These are phyloP conservation scores for Cabera pusaria DNA, from an alignment of 2,888 invertebrate genomes.

Conservation along the genomic window DNA sequence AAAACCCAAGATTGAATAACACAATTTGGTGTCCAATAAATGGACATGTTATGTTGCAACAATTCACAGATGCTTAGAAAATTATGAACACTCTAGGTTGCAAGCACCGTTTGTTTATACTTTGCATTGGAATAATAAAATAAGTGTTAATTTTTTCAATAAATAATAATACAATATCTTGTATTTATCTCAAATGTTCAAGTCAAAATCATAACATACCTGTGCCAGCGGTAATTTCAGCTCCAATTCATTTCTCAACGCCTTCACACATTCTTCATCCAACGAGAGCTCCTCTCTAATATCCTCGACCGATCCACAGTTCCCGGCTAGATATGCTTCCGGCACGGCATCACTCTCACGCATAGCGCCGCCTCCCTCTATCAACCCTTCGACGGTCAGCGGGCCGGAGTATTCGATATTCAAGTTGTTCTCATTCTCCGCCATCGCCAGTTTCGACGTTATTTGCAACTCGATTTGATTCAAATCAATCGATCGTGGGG, in stretches of 20 bases:
- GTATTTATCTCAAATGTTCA: neutral
- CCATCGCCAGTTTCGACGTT: slow-evolving; percentile 75
- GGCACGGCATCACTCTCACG: slow-evolving; percentile 53
- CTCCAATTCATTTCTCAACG: slow-evolving; percentile 87
- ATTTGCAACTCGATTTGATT: slow-evolving; percentile 74
- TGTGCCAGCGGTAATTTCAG: slow-evolving; percentile 88
- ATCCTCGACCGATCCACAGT: slow-evolving; percentile 76
- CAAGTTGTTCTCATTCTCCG: slow-evolving; percentile 79
- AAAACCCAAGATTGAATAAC: too few species aligned
- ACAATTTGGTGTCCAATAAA: too few species aligned
- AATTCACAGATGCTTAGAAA: too few species aligned
- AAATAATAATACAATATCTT: neutral
- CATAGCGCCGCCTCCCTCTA: slow-evolving; percentile 48
- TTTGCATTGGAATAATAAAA: too few species aligned
- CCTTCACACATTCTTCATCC: slow-evolving; percentile 88
- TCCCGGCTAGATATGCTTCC: slow-evolving; percentile 70
- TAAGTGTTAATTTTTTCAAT: too few species aligned
- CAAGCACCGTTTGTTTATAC: too few species aligned
- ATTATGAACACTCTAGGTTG: too few species aligned
- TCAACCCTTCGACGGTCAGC: slow-evolving; percentile 59
- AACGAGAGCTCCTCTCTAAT: slow-evolving; percentile 83
- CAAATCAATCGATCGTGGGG: slow-evolving; percentile 57
- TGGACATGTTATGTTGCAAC: too few species aligned
- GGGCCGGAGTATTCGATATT: slow-evolving; percentile 78
- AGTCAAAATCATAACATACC: slow-evolving; percentile 50